Evolutionary conservation across 2,797 vertebrate genomes (phyloP).

Genomic region (Simalia tracyae): DNA sequence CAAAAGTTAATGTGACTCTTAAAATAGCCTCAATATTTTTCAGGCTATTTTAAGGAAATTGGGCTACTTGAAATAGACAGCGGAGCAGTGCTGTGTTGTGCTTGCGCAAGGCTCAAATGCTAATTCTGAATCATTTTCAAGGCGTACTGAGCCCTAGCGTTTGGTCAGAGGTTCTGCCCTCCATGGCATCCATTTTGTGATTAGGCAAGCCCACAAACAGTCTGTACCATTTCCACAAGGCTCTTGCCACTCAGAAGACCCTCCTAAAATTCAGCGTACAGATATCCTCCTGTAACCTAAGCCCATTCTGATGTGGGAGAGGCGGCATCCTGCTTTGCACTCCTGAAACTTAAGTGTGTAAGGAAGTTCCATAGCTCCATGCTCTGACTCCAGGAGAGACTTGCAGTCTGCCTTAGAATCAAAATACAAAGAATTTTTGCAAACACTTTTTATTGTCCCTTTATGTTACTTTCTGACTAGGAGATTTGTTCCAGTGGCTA

Average conservation of each 20-base stretch:
- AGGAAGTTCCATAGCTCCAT: neutral
- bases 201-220: neutral
- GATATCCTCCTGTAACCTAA: neutral
- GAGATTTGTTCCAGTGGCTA: conserved; percentile 35
- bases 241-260: neutral
- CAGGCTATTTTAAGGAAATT: neutral
- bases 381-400: neutral
- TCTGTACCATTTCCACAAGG: neutral
- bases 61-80: neutral
- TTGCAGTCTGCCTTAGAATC: neutral
- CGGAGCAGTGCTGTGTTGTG: neutral
- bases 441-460: neutral
- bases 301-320: neutral
- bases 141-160: neutral
- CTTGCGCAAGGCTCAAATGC: neutral
- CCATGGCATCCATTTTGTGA: neutral
- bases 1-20: neutral
- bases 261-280: neutral
- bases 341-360: neutral
- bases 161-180: neutral
- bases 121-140: neutral
- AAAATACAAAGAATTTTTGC: neutral
- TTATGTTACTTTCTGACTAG: neutral
- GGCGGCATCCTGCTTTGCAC: neutral
- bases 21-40: neutral